Conservation (phyloP, 2,113 vertebrate species). For the Mustela nigripes region DNA sequence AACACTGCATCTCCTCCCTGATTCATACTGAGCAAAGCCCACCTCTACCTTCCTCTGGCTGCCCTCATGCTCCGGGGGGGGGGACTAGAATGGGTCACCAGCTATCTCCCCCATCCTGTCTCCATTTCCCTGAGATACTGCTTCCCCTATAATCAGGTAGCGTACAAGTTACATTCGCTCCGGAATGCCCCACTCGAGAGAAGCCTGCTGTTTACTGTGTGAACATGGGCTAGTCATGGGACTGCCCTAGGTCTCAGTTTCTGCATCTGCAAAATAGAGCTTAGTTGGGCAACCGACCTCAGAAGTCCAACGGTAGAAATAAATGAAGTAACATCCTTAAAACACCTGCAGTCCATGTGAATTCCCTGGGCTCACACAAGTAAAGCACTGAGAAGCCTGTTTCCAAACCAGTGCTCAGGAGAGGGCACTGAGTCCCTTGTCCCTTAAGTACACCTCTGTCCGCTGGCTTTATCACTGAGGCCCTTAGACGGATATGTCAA, state of each 20-base stretch:
- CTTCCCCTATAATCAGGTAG: background rate
- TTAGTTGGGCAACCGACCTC: background rate
- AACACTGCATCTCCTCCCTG: background rate
- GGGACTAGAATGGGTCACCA: background rate
- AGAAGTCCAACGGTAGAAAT: background rate
- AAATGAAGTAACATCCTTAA: background rate
- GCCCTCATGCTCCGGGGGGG: background rate
- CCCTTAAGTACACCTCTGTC: background rate
- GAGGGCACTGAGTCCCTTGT: background rate
- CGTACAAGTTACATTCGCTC: background rate
- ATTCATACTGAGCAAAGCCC: background rate
- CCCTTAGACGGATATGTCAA: background rate
- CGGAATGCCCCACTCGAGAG: background rate
- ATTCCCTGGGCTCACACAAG: rapidly evolving
- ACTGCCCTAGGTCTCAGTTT: background rate
- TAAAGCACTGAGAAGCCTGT: background rate
- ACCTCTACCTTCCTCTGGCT: background rate
- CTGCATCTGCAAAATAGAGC: background rate
- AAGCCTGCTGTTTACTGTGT: background rate
- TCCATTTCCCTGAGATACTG: background rate
- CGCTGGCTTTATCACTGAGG: background rate
- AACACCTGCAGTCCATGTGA: background rate
- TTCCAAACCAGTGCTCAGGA: background rate
- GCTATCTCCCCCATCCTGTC: background rate
- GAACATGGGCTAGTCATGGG: background rate